phyloP scores from a whole-genome alignment of 37 sponge, comb jelly and placozoan genomes.

The Crambe crambe region DNA sequence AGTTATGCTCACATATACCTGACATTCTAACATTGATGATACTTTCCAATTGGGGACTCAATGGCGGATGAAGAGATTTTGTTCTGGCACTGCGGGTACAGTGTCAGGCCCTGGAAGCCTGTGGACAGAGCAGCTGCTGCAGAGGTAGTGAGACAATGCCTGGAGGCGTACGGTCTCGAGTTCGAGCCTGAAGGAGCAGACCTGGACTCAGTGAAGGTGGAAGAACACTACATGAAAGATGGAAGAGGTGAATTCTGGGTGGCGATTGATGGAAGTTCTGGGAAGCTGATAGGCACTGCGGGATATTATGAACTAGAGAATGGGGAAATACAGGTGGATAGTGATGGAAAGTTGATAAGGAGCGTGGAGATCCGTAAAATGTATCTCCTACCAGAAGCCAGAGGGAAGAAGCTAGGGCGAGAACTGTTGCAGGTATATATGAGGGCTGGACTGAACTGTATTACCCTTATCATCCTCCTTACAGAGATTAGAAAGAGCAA shows the following conservation, averaged over 20 bases:
- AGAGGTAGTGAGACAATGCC: constrained; percentile 16
- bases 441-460: neutral
- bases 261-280: constrained; percentile 4
- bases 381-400: constrained; percentile 55
- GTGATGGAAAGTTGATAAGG: neutral
- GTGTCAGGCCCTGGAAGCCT: constrained; percentile 32
- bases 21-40: neutral
- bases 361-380: constrained; percentile 64
- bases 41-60: too few relatives aligned
- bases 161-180: constrained; percentile 45
- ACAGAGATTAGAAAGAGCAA: constrained; percentile 42
- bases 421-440: constrained; percentile 25
- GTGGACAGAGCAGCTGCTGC: constrained; percentile 38
- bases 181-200: constrained; percentile 55
- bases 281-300: constrained; percentile 39
- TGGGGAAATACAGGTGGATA: neutral
- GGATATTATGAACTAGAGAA: constrained; percentile 41
- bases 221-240: constrained; percentile 31
- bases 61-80: neutral
- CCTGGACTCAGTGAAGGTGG: constrained; percentile 42
- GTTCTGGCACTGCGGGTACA: constrained; percentile 5
- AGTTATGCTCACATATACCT: neutral
- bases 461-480: neutral
- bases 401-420: constrained; percentile 62
- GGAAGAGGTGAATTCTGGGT: constrained; percentile 64